Percentiles rank a stretch among this genome's conserved stretches.
These are phyloP conservation scores for Drosophila nigritarsus DNA, from an alignment of 2,888 invertebrate species.

Conservation along the genomic window DNA sequence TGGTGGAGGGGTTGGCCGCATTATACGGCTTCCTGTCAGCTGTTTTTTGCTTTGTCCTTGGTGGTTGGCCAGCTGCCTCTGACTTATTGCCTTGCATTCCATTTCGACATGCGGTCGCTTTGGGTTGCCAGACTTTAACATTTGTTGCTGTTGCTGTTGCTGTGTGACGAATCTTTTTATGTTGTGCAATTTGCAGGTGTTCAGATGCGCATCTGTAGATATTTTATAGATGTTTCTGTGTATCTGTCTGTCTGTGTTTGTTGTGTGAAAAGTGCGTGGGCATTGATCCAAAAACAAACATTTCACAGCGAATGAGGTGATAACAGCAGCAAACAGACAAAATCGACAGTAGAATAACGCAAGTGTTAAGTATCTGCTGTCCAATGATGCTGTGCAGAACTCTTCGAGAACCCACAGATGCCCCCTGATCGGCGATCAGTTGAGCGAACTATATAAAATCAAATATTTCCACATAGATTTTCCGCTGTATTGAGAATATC, in stretches of 20 bases:
- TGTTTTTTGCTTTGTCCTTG: constrained; percentile 44
- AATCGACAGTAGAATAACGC: neutral
- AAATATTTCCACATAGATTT: constrained; percentile 74
- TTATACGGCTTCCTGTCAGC: constrained; percentile 63
- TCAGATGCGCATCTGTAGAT: constrained; percentile 66
- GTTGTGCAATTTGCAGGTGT: constrained; percentile 79
- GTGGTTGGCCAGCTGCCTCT: constrained; percentile 49
- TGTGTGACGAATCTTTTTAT: constrained; percentile 63
- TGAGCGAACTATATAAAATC: constrained; percentile 73
- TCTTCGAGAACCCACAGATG: constrained; percentile 7
- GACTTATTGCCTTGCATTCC: constrained; percentile 68
- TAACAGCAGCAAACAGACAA: constrained; percentile 48
- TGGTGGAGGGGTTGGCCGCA: constrained; percentile 38
- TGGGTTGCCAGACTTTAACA: constrained; percentile 1
- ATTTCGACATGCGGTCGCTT: constrained; percentile 62
- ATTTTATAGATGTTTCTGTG: constrained; percentile 9
- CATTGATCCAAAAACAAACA: constrained; percentile 68
- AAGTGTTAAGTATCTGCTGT: constrained; percentile 50
- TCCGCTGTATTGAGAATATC: constrained; percentile 51
- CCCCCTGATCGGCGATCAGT: constrained; percentile 19
- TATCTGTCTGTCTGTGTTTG: constrained; percentile 17
- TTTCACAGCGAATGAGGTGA: constrained; percentile 68
- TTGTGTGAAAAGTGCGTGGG: constrained; percentile 75
- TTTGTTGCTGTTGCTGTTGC: neutral
- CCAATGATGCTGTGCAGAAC: constrained; percentile 66